Base-by-base conservation (phyloP, 1,140 invertebrate genomes). In the Halesus radiatus region DNA sequence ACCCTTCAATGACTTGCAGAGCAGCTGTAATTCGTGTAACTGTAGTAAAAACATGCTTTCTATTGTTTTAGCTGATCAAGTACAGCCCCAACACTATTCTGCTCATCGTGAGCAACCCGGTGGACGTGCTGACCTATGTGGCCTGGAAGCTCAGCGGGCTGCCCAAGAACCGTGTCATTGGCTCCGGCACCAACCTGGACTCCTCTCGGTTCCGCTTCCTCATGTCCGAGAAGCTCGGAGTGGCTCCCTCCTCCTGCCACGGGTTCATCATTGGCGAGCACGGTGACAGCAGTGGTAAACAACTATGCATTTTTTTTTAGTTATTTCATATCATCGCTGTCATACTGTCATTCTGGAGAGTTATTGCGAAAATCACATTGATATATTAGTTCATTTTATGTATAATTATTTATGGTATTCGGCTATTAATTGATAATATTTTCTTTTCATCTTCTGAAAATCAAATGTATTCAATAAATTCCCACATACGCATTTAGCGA, bases 81-180 rank as follows among this genome's bases (percentile, higher is more conserved):
- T 92, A 97, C 89, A 97, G 95, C 81, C 96, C 97, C 1, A 92
- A 98, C 83, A 93, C 95, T 20, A 94, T 97, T 73, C 88, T 98
- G n/a, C 85, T 98, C 26, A 94, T 98, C 84, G 96, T 98, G 0
- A 96, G 95, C 77, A 98, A 98, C 87, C 97, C 96, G 64, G 96
- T 97, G 6, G 97, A 98, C 85, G 94, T 98, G 83, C 88, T 98
- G 78, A 97, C 96, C 5, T 97, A 97, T 85, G 95, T 98, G n/a
- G 94, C 96, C 3, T 98, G 96, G 96, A 98, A 97, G 86, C 85
- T 98, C 32, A 97, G 95, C 80, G 96, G 96, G 3, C 88, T 98
- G 80, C 96, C 96, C 15, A 94, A 94, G 85, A 92, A 97, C 85
- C 92, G 94, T 52, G 95, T 98, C 8, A 95, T 98, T 84, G 97